Percentiles rank a stretch among this genome's conserved stretches.
Conservation (phyloP, 1,140 invertebrate genomes). For the Rhopalosiphum padi region DNA sequence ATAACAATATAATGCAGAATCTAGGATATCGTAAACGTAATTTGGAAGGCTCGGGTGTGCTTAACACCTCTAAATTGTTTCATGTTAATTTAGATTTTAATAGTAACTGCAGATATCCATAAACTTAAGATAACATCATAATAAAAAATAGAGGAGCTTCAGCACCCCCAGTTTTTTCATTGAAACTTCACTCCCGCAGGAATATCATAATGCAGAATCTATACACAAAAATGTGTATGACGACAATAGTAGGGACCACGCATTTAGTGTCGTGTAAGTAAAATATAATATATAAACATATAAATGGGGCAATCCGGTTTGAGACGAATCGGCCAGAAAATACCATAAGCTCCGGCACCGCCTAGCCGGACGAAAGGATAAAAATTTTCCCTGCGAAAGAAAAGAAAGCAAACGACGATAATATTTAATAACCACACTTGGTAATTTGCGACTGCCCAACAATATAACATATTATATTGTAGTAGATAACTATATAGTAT, state of each 20-base stretch:
- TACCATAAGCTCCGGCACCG: background rate
- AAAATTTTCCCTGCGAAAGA: background rate
- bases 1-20: background rate
- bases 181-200: too few relatives aligned
- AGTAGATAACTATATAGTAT: background rate
- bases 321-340: background rate
- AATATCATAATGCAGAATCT: background rate
- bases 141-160: too few relatives aligned
- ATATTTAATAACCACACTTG: background rate
- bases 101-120: too few relatives aligned
- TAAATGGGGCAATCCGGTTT: background rate
- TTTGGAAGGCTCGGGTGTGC: too few relatives aligned
- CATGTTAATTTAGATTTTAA: too few relatives aligned
- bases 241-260: background rate
- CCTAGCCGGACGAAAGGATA: background rate
- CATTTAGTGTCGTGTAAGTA: background rate
- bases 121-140: too few relatives aligned
- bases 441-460: background rate
- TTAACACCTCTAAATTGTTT: too few relatives aligned
- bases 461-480: background rate
- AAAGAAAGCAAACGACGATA: background rate
- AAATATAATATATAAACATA: too few relatives aligned
- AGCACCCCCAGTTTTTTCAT: too few relatives aligned
- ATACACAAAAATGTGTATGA: background rate
- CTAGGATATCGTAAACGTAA: background rate